Base-by-base conservation (phyloP, 37 sponge, comb jelly and placozoan genomes). In the Cliona cf. orientalis region DNA sequence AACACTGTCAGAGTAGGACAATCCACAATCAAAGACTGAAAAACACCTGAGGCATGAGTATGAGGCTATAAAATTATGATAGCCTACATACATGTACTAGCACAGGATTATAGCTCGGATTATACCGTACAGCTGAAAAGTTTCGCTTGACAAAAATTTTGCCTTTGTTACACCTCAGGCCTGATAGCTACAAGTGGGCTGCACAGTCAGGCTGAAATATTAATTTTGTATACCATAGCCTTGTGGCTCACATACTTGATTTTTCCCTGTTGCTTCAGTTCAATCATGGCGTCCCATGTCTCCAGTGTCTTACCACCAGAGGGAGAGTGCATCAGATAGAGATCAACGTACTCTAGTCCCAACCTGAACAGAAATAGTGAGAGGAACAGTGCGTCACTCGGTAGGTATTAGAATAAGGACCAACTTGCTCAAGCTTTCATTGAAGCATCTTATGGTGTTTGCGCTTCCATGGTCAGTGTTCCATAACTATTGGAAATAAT, bases 241-340 rank as follows among this genome's bases (percentile, higher is more conserved):
- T n/a, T n/a, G n/a, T n/a, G n/a, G n/a, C n/a, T n/a, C n/a, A 4
- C 21, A 21, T 80, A 84, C 90, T 45, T 83, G 22, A 75, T 36
- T 0, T 80, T 69, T 9, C 90, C 90, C 63, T 82, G 56, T 41
- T 80, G 60, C 55, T 93, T 76, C 62, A 93, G 71, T 42, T 93
- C 83, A 37, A 89, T 40, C 83, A 93, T 88, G 28, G 90, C 72
- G 57, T 86, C 74, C 94, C 94, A 93, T 0, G 94, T 82, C 65
- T 93, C 94, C 79, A 93, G 73, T 17, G 72, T 62, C 53, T 86
- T 93, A 25, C 94, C 94, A 17, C 83, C 82, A n/a, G 58, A 44
- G 7, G 90, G 87, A 28, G 94, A 93, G 55, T 93, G 94, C 69
- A 93, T 89, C 46, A 93, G 76, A 43, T 86, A 93, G 62, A 93